These are phyloP conservation scores for Eptesicus fuscus DNA, from an alignment of 2,113 vertebrate species.

Conservation along the genomic window DNA sequence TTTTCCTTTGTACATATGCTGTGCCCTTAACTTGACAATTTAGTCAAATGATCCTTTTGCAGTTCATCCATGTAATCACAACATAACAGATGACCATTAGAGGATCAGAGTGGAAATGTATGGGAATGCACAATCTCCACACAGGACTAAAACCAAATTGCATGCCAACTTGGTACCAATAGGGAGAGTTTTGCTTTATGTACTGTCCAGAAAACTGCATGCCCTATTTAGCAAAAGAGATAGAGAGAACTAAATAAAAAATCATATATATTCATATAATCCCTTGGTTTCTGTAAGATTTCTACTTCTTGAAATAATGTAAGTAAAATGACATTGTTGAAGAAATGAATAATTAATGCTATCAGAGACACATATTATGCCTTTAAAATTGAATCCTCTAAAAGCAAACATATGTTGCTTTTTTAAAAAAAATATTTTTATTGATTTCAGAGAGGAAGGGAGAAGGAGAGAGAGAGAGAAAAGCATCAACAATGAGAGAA, in stretches of 20 bases:
- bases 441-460: too few relatives aligned
- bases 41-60: slow-evolving; percentile 48
- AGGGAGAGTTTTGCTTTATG: slow-evolving; percentile 26
- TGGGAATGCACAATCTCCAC: slow-evolving; percentile 41
- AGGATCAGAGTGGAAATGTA: slow-evolving; percentile 64
- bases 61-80: slow-evolving; percentile 74
- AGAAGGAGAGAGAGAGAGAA: too few relatives aligned
- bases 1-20: slow-evolving; percentile 55
- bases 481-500: too few relatives aligned
- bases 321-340: slow-evolving; percentile 23
- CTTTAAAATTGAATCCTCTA: slow-evolving; percentile 47
- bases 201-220: slow-evolving; percentile 4
- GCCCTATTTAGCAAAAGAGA: slow-evolving; percentile 63
- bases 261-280: background rate
- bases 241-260: background rate
- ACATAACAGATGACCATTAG: slow-evolving; percentile 71
- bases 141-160: slow-evolving; percentile 68
- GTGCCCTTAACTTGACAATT: slow-evolving; percentile 66
- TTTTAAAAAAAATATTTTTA: too few relatives aligned
- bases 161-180: slow-evolving; percentile 15
- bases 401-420: background rate
- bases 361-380: background rate
- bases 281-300: slow-evolving; percentile 30
- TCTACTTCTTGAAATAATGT: slow-evolving; percentile 45
- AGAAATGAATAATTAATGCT: slow-evolving; percentile 53